phyloP scores from a whole-genome alignment of 2,888 invertebrate genomes.

The Plebejus melissa region DNA sequence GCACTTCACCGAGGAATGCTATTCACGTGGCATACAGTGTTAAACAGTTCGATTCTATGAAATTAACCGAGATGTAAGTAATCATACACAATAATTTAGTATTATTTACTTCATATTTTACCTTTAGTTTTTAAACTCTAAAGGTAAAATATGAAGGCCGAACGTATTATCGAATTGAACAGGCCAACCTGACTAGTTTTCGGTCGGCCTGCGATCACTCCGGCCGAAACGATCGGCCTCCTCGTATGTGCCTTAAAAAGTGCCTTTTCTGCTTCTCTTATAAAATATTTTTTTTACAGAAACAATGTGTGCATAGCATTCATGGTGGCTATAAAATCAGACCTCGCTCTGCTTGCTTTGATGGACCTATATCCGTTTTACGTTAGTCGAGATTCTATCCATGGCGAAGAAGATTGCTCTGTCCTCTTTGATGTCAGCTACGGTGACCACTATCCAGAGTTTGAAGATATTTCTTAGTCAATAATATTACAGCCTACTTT shows the following conservation, averaged over 20 bases:
- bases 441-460: conserved; percentile 49
- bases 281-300: conserved; percentile 44
- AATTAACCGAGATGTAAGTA: conserved; percentile 46
- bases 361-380: conserved; percentile 57
- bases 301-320: conserved; percentile 52
- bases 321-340: conserved; percentile 58
- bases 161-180: no score
- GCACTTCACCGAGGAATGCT: conserved; percentile 45
- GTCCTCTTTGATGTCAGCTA: conserved; percentile 59
- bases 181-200: no score
- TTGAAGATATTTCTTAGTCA: conserved; percentile 53
- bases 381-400: conserved; percentile 54
- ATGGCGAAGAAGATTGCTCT: conserved; percentile 60
- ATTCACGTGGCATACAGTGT: conserved; percentile 58
- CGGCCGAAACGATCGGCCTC: no score
- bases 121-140: no score
- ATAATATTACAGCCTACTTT: not conserved
- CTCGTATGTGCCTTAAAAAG: no score
- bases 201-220: no score
- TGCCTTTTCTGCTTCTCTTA: not conserved
- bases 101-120: no score
- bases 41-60: conserved; percentile 53
- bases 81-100: not conserved
- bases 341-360: conserved; percentile 53
- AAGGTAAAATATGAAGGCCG: no score